phyloP scores from a whole-genome alignment of 2,797 vertebrate species.

The Psittacula echo region DNA sequence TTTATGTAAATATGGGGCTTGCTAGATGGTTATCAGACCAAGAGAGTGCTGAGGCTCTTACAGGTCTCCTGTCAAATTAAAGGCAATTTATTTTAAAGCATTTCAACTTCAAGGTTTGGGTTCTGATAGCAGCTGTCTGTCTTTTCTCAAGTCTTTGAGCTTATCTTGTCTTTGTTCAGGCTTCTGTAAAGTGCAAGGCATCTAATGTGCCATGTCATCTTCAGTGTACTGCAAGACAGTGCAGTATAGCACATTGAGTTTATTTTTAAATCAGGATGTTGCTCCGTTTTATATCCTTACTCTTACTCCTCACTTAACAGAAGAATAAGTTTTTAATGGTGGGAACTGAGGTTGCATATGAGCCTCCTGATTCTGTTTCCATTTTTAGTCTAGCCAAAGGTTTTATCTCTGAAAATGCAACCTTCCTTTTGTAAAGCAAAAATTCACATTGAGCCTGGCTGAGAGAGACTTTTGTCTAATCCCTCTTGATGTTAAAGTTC shows the following conservation, averaged over 20 bases:
- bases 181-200: not conserved
- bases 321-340: not conserved
- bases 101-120: not conserved
- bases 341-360: not conserved
- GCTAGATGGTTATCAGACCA: not conserved
- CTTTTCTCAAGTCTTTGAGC: not conserved
- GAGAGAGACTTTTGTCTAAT: not conserved
- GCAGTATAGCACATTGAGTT: not conserved
- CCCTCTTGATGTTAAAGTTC: not conserved
- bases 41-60: not conserved
- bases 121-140: not conserved
- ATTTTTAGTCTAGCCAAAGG: conserved; percentile 13
- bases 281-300: not conserved
- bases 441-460: not conserved
- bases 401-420: not conserved
- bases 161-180: not conserved
- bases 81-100: not conserved
- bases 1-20: not conserved
- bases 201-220: not conserved
- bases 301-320: not conserved
- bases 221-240: not conserved
- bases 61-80: not conserved
- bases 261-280: not conserved
- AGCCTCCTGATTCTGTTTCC: not conserved
- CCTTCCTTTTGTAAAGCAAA: not conserved